Percentiles rank a stretch among this genome's conserved stretches.
Evolutionary conservation across 1,140 invertebrate genomes (phyloP).

Genomic region (Drosophila yakuba): DNA sequence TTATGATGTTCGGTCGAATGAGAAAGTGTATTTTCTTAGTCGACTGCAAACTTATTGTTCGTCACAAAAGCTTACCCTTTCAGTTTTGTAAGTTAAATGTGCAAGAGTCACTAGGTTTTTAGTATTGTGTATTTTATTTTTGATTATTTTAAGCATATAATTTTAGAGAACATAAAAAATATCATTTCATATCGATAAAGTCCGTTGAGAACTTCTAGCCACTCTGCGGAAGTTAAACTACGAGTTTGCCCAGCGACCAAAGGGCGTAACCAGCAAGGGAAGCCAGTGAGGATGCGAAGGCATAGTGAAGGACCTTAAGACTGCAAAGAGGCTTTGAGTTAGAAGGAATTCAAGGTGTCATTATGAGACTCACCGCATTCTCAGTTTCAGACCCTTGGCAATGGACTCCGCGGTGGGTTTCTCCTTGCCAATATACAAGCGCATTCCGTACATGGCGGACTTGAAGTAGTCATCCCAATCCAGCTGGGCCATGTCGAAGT

Average conservation of each 20-base stretch:
- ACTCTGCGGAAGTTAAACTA: not conserved
- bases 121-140: no score
- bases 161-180: no score
- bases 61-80: no score
- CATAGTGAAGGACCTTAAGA: not conserved
- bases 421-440: slow-evolving; percentile 89
- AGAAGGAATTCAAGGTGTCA: not conserved
- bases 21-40: no score
- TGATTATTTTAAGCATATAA: no score
- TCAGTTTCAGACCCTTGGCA: slow-evolving; percentile 55
- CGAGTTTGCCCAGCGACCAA: not conserved
- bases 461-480: slow-evolving; percentile 88
- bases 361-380: slow-evolving; percentile 7
- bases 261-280: not conserved
- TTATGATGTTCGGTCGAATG: no score
- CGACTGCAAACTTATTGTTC: no score
- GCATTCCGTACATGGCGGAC: slow-evolving; percentile 87
- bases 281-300: not conserved
- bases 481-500: slow-evolving; percentile 88
- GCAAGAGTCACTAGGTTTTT: no score
- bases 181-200: no score
- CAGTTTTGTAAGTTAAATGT: no score
- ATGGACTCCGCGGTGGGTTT: slow-evolving; percentile 86
- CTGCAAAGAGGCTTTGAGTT: not conserved
- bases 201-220: no score